These are phyloP conservation scores for Cromileptes altivelis DNA, from an alignment of 2,113 vertebrate species.

Conservation along the genomic window DNA sequence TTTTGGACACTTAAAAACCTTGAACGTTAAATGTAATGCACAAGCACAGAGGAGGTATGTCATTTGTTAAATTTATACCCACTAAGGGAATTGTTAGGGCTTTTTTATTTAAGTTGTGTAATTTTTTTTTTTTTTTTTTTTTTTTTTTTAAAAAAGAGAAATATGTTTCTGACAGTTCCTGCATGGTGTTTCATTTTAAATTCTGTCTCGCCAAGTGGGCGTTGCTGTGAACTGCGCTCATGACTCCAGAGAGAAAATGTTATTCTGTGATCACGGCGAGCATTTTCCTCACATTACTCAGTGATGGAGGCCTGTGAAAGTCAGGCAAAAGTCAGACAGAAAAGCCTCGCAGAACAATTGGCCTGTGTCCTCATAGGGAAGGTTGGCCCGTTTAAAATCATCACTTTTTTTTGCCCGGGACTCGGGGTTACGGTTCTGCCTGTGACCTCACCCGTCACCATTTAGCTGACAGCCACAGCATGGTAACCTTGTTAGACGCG, in stretches of 20 bases:
- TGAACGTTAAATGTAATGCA: conserved; percentile 11
- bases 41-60: conserved; percentile 4
- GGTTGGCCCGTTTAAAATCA: conserved; percentile 65
- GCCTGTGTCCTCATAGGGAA: conserved; percentile 66
- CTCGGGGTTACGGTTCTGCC: conserved; percentile 63
- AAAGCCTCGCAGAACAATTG: conserved; percentile 58
- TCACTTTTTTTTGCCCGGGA: conserved; percentile 63
- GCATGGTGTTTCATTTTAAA: background rate
- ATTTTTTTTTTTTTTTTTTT: too few relatives aligned
- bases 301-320: conserved; percentile 57
- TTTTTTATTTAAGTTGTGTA: background rate
- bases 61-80: conserved; percentile 14
- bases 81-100: background rate
- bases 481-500: conserved; percentile 78
- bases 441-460: conserved; percentile 79
- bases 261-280: conserved; percentile 22
- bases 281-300: conserved; percentile 55
- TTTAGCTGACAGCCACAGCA: conserved; percentile 78
- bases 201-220: conserved; percentile 4
- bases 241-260: conserved; percentile 14
- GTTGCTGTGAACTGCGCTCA: conserved; percentile 23
- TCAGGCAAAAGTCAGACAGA: conserved; percentile 53
- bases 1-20: conserved; percentile 24
- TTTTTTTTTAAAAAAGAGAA: conserved; percentile 8
- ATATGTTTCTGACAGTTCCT: background rate